phyloP scores from a whole-genome alignment of 1,140 invertebrate species.

The Aporrectodea caliginosa region DNA sequence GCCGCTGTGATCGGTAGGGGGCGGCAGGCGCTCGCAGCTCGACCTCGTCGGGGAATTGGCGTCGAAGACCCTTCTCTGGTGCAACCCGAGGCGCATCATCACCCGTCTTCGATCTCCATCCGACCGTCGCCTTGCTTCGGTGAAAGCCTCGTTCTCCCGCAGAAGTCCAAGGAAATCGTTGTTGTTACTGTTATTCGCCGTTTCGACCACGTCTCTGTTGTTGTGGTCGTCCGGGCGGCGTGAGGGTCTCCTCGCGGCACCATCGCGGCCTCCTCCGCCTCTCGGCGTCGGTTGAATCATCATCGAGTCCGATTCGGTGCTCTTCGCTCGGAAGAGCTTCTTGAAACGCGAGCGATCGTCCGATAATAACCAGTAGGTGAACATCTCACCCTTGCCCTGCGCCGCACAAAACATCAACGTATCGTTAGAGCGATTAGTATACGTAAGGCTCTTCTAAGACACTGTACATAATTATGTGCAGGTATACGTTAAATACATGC shows the following conservation, averaged over 20 bases:
- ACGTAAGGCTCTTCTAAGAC: too few relatives aligned
- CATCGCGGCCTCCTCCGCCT: neutral
- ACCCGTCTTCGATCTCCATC: neutral
- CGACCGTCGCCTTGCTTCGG: neutral
- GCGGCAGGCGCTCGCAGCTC: too few relatives aligned
- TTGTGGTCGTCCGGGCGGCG: neutral
- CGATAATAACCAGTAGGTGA: neutral
- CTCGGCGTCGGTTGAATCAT: neutral
- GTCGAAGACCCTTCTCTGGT: neutral
- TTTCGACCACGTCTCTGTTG: neutral
- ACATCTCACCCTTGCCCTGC: neutral
- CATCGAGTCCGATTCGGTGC: neutral
- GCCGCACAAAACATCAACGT: neutral
- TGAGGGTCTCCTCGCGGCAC: neutral
- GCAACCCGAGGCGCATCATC: neutral
- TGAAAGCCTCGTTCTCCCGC: neutral
- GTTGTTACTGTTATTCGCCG: too few relatives aligned
- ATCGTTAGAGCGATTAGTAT: too few relatives aligned
- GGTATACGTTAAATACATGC: too few relatives aligned
- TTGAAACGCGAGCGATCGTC: neutral
- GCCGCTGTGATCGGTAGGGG: too few relatives aligned
- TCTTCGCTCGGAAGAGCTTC: neutral
- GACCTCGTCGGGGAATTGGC: neutral
- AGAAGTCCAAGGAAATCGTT: neutral
- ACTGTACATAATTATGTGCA: too few relatives aligned